Evolutionary conservation across 2,888 invertebrate species (phyloP).

Genomic region (Beris chalybata): DNA sequence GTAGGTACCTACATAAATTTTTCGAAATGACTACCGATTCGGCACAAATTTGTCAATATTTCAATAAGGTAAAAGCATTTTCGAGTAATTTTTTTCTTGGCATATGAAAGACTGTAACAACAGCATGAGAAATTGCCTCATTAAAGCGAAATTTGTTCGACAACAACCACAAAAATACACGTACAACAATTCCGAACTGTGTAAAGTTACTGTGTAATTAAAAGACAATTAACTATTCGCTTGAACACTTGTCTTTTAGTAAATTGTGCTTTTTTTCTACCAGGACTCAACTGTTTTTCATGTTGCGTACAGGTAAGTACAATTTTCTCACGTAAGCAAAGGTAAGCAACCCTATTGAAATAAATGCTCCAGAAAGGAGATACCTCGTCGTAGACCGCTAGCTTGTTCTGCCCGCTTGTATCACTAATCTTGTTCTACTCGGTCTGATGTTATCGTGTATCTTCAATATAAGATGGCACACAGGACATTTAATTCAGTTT

Average conservation of each 20-base stretch:
- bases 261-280: slow-evolving; percentile 22
- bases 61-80: too few relatives aligned
- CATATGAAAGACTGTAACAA: neutral
- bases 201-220: slow-evolving; percentile 33
- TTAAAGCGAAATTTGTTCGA: slow-evolving; percentile 33
- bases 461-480: too few relatives aligned
- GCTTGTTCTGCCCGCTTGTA: too few relatives aligned
- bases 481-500: too few relatives aligned
- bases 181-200: slow-evolving; percentile 10
- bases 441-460: too few relatives aligned
- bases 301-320: neutral
- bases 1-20: too few relatives aligned
- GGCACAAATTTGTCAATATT: too few relatives aligned
- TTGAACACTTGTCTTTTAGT: slow-evolving; percentile 33
- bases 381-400: too few relatives aligned
- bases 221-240: slow-evolving; percentile 34
- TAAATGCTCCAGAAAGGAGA: slow-evolving; percentile 20
- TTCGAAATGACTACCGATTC: too few relatives aligned
- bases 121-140: slow-evolving; percentile 29
- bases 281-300: slow-evolving; percentile 1
- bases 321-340: slow-evolving; percentile 7
- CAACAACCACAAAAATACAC: neutral
- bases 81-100: too few relatives aligned
- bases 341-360: slow-evolving; percentile 22
- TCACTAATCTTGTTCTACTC: too few relatives aligned